These are phyloP conservation scores for Falco naumanni DNA, from an alignment of 2,797 vertebrate genomes.

Conservation along the genomic window DNA sequence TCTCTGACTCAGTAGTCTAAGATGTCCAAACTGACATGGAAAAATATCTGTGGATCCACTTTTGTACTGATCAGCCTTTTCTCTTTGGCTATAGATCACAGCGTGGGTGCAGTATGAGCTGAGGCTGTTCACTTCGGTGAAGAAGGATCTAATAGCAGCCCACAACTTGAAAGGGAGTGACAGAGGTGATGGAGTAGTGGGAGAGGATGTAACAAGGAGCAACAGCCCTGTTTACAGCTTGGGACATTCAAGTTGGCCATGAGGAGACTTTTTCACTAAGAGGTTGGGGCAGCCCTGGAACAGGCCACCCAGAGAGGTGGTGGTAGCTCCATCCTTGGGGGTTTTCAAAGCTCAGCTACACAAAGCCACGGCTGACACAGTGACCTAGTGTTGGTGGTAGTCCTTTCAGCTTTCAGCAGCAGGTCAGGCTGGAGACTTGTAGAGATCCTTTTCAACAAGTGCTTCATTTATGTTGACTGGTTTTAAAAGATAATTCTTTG, in stretches of 20 bases:
- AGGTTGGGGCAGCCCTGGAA: background rate
- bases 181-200: background rate
- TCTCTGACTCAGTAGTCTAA: background rate
- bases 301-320: background rate
- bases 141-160: background rate
- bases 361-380: background rate
- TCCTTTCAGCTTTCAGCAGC: background rate
- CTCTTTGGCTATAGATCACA: background rate
- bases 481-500: background rate
- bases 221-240: background rate
- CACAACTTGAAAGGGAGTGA: background rate
- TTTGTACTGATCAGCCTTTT: background rate
- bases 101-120: background rate
- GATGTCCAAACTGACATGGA: background rate
- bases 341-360: background rate
- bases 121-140: background rate
- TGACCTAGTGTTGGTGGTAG: background rate
- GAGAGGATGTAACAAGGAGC: background rate
- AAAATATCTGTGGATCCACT: background rate
- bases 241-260: background rate
- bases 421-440: background rate
- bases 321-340: background rate
- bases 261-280: background rate
- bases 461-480: background rate
- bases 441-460: background rate